Percentiles rank a stretch among this genome's conserved stretches.
Conservation (phyloP, 1,140 invertebrate genomes). For the Eriosoma lanigerum region DNA sequence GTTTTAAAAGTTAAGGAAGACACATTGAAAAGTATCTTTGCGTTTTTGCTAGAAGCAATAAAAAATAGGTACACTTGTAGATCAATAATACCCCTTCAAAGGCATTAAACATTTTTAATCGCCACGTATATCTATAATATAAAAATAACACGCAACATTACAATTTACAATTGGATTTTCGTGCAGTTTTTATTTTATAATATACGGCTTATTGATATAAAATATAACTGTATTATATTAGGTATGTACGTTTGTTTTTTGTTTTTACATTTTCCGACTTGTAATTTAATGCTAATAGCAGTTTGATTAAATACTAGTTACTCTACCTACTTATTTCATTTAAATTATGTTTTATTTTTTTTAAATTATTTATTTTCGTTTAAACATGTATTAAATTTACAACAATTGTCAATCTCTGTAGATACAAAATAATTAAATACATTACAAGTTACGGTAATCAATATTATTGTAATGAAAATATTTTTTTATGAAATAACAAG, state of each 20-base stretch:
- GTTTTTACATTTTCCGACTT: not conserved
- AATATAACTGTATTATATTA: not conserved
- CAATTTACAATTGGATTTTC: constrained; percentile 11
- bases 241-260: no score
- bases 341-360: no score
- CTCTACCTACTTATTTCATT: no score
- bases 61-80: not conserved
- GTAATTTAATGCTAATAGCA: constrained; percentile 1
- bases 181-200: not conserved
- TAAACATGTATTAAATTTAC: no score
- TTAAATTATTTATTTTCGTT: no score
- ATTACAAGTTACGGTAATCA: no score
- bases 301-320: constrained; percentile 3
- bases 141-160: not conserved
- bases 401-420: no score
- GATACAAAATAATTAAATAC: no score
- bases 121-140: no score
- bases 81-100: not conserved
- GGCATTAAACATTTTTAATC: not conserved
- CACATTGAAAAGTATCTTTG: not conserved
- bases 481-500: no score
- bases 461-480: no score
- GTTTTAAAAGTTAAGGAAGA: not conserved
- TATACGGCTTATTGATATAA: not conserved
- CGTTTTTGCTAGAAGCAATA: not conserved